Base-by-base conservation (phyloP, 2,888 invertebrate genomes). In the Acanthoscelides obtectus region DNA sequence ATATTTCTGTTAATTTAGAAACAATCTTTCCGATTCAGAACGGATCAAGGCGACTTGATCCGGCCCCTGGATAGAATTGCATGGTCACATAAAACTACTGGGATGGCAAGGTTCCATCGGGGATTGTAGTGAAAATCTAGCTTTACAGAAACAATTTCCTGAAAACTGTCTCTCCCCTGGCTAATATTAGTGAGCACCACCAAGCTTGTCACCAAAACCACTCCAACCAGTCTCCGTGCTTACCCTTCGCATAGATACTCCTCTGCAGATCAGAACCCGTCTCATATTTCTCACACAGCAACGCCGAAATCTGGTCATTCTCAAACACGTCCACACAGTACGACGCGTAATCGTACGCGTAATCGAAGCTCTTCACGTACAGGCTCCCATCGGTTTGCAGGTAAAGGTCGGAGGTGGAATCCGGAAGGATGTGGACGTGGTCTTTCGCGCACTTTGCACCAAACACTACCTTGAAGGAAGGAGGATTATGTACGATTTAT, bases 361-460 rank as follows among this genome's bases (percentile, higher is more conserved):
- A 67, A 0, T 71, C 68, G 45, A n/a, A 63, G 67, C 67, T 70
- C 3, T 64, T 6, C 25, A 74, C 68, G 21, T 69, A 72, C 64
- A 76, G 27, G 0, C 69, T 64, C 2, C 75, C 76, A 20, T 74
- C 70, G 12, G 25, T 69, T 67, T 76, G 76, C 6, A 76, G 19
- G 22, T 68, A 75, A 12, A 76, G 69, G 25, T 64, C n/a, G 4
- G 22, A 20, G 1, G 21, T 6, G 3, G 21, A 25, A 8, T 64
- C 45, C 0, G 72, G 66, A 5, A 17, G 19, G 17, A 71, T 27
- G 19, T 20, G 45, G 1, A 66, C 22, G 66, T 72, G 64, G 0
- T 25, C 22, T 17, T 70, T 17, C 3, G 67, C 22, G 71, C 76
- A 76, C 12, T 25, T 12, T 2, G 20, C 22, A 17, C 69, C 69